Percentiles rank a stretch among this genome's conserved stretches.
Evolutionary conservation across 2,888 invertebrate species (phyloP).

Genomic region (Lithophane socia): DNA sequence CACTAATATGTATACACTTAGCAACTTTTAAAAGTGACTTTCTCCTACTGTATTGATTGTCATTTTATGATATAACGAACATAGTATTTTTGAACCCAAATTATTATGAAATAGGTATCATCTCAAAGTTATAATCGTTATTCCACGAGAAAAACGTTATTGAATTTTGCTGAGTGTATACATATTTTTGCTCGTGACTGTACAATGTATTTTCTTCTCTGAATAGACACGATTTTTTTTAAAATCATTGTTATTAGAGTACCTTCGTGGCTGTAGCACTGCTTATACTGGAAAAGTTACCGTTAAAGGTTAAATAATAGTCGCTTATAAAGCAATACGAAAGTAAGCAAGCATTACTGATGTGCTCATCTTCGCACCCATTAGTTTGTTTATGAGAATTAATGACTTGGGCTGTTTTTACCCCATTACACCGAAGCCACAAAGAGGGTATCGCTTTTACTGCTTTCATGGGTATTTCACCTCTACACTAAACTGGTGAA

Average conservation of each 20-base stretch:
- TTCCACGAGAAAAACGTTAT: too few relatives aligned
- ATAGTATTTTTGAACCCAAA: too few relatives aligned
- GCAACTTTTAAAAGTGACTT: too few relatives aligned
- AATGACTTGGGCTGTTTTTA: constrained; percentile 55
- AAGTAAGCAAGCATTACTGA: constrained; percentile 19
- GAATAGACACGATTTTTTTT: not conserved
- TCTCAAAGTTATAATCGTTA: too few relatives aligned
- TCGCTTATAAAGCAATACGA: constrained; percentile 14
- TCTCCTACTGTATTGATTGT: too few relatives aligned
- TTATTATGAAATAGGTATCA: too few relatives aligned
- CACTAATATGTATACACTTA: too few relatives aligned
- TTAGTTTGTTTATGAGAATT: constrained; percentile 59
- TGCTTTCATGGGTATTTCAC: constrained; percentile 43
- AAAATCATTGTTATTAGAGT: not conserved
- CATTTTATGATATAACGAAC: too few relatives aligned
- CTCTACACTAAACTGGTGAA: constrained; percentile 15
- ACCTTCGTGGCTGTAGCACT: not conserved
- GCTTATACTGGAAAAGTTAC: not conserved
- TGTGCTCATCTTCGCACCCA: constrained; percentile 47
- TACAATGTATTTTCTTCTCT: not conserved
- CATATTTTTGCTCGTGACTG: too few relatives aligned
- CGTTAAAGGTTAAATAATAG: not conserved
- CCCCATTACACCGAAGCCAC: constrained; percentile 54
- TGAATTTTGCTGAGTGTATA: too few relatives aligned
- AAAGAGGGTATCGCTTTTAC: constrained; percentile 46